These are phyloP conservation scores for Pogoniulus pusillus DNA, from an alignment of 2,797 vertebrate species.

Conservation along the genomic window DNA sequence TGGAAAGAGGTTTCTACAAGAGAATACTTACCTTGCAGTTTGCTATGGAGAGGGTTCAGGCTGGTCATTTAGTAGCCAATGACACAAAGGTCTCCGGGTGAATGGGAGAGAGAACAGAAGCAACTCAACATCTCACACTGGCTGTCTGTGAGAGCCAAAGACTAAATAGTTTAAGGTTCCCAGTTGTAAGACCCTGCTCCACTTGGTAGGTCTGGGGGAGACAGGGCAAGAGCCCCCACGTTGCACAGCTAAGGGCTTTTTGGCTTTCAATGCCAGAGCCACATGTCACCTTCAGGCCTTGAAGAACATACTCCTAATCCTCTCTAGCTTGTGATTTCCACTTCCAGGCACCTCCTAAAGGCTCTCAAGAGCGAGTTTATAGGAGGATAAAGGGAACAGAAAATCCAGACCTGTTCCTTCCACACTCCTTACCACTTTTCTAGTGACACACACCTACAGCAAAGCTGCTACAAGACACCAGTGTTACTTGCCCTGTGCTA, in stretches of 20 bases:
- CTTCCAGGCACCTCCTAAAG: background rate
- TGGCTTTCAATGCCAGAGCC: background rate
- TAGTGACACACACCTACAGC: background rate
- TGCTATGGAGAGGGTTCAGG: background rate
- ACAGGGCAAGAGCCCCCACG: background rate
- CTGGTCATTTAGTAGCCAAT: background rate
- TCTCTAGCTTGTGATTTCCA: background rate
- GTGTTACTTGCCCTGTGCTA: fast-evolving
- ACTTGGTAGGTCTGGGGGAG: background rate
- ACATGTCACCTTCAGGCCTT: background rate
- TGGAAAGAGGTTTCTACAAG: slow-evolving; percentile 5
- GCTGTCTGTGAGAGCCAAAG: background rate
- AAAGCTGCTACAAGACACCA: background rate
- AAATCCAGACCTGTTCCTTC: background rate
- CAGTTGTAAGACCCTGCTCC: background rate
- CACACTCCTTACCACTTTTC: background rate
- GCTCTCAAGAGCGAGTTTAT: background rate
- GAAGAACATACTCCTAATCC: background rate
- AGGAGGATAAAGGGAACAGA: background rate
- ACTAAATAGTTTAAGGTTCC: background rate
- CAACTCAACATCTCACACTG: background rate
- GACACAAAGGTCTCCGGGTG: background rate
- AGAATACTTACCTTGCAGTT: slow-evolving; percentile 24
- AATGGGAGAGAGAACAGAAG: background rate
- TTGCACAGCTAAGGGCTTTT: fast-evolving